Base-by-base conservation (phyloP, 2,113 vertebrate species). In the Sinosuthora webbiana region DNA sequence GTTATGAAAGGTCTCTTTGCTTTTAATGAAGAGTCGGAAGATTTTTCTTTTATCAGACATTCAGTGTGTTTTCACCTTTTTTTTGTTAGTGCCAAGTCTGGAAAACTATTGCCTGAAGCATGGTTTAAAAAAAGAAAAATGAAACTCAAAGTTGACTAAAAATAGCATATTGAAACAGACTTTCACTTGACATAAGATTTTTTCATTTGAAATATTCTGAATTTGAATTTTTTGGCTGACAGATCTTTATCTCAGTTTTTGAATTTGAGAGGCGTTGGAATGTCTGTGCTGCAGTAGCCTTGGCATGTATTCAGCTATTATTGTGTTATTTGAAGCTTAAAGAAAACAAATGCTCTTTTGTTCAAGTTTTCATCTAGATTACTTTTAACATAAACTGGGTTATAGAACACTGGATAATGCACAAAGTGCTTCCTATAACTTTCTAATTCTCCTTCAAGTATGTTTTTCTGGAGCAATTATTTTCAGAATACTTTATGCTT, bases 331-430 rank as follows among this genome's bases (percentile, higher is more conserved):
- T 84, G 87, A 92, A 94, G 53, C 57, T 69, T 56, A 57, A 68
- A 87, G 77, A 60, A 82, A 87, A 82, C 20, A 85, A 94, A 59
- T 73, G 17, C n/a, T 71, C 15, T 68, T 79, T 78, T 90, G 44
- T 95, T 87, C 50, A 35, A 20, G 15, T 91, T 78, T 96, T 96
- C 62, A 45, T 93, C 49, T 85, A 60, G 62, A 47, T 85, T 90
- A 71, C 37, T 76, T 16, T 63, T 63, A 63, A 53, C 6, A 6
- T 90, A 76, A 82, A 77, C 31, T 81, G 41, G n/a, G 27, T 76
- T 87, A 62, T 65, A 87, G 65, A 55, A 60, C 13, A 57, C 11
- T 50, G 47, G 44, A 81, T 86, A 83, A 84, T 49, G 30, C 41
- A 76, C 59, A 74, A 65, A 76, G 44, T 65, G 52, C 47, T 91